These are phyloP conservation scores for Drosophila infuscata DNA, from an alignment of 2,888 invertebrate species.

Conservation along the genomic window DNA sequence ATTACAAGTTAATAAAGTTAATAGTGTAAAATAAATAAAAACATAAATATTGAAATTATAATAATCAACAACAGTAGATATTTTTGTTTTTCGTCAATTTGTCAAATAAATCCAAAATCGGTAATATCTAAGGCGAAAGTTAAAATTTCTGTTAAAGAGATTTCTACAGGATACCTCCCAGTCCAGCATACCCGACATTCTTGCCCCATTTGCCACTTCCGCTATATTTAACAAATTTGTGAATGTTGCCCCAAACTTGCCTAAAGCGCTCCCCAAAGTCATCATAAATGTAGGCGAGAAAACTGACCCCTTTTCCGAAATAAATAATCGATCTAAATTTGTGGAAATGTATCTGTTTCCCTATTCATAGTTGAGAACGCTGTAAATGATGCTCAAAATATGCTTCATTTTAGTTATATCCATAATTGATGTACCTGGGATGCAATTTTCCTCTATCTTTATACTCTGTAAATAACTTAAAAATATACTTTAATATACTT, in stretches of 20 bases:
- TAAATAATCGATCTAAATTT: not conserved
- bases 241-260: not conserved
- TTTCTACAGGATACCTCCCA: not conserved
- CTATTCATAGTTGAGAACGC: not conserved
- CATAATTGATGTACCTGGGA: not conserved
- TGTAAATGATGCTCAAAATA: not conserved
- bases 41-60: not conserved
- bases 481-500: not conserved
- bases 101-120: not conserved
- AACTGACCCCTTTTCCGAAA: not conserved
- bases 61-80: not conserved
- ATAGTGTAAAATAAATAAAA: not conserved
- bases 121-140: not conserved
- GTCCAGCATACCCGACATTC: not conserved
- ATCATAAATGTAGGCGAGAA: not conserved
- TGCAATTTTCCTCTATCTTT: not conserved
- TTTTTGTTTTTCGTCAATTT: not conserved
- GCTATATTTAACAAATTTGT: not conserved
- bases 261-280: not conserved
- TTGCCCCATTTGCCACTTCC: not conserved
- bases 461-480: not conserved
- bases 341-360: not conserved
- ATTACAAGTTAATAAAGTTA: not conserved
- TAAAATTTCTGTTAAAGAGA: not conserved
- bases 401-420: not conserved